Base-by-base conservation (phyloP, 2,797 vertebrate genomes). In the Lepilemur septentrionalis region DNA sequence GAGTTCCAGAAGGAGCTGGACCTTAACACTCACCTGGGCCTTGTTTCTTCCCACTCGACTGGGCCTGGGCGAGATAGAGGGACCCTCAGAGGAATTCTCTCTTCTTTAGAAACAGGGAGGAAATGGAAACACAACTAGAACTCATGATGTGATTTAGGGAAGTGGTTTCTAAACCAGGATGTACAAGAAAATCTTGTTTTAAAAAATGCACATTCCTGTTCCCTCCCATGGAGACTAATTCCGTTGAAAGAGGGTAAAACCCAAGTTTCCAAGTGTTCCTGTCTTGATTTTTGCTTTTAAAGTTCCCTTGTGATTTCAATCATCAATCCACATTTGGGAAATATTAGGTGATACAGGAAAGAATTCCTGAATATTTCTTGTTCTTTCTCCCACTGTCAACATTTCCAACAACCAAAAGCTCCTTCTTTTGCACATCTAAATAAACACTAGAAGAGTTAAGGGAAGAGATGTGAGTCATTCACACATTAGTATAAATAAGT, bases 401-500 rank as follows among this genome's bases (percentile, higher is more conserved):
- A 80, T 83, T 83, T 88, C 87, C 35, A 78, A 50, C 67, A 80
- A 79, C 52, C 32, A 38, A 89, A 86, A 80, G 69, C 57, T 86
- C 28, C 92, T 89, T 43, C 46, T 73, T 69, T 69, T 48, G 41
- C 46, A 70, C 69, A 65, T 65, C 82, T 80, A 73, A 86, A 63
- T 43, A 75, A 90, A 70, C 73, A 23, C 48, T 50, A 67, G 43
- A 75, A 89, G 82, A 94, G 82, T 55, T 89, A 55, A 80, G 55
- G 85, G 70, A 55, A 59, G 79, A 92, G 18, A 43, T 43, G 23
- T 67, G 93, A 96, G 87, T 93, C 96, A 96, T 87, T 89, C 87
- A 95, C 83, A 96, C 72, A 38, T 94, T 50, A 84, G 90, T 76
- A 65, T 83, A 95, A 94, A 96, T 94, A 86, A 67, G 32, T 94